Evolutionary conservation across 2,113 vertebrate species (phyloP), one percentile per base, ranked within the genome.

Genomic region (Pituophis catenifer): DNA sequence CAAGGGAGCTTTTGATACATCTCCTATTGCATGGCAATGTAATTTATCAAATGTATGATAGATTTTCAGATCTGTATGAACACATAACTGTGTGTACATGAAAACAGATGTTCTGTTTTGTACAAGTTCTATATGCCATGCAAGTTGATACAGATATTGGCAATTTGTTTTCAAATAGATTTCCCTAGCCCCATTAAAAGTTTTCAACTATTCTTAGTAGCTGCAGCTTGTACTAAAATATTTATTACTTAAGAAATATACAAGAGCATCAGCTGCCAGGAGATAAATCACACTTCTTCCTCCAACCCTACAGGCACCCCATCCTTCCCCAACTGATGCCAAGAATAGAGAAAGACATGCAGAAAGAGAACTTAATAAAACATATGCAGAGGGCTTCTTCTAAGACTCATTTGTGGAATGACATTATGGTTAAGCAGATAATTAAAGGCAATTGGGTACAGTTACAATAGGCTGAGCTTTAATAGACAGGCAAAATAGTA

Each of bases 21-120:
- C 81, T 85, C 55, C 91, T 90, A 75, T 89, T 93, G 86, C 89
- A 50, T 58, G n/a, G n/a, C 15, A 75, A 90, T 62, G 24, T 38
- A 65, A 90, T 94, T 94, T 92, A 59, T 94, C 75, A 94, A 91
- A 93, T 54, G 17, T 17, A 11, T 91, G 92, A 88, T 3, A 86
- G 5, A 29, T 94, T 93, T 94, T 81, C 15, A 38, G 29, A 70
- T 70, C 65, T 70, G 75, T 81, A 94, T 54, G 21, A 87, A 93
- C 58, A 91, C 10, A 21, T 54, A 94, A 44, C 38, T 91, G 3
- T 17, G 85, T 91, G 62, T 62, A 12, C 29, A 26, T 21, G 91
- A 92, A 94, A 44, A 89, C 26, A 94, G 24, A 50, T 91, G 54
- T 53, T 94, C 48, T 10, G 88, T 90, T 92, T n/a, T 90, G 70